Base-by-base conservation (phyloP, 2,888 invertebrate genomes). In the Aphrophora alni region DNA sequence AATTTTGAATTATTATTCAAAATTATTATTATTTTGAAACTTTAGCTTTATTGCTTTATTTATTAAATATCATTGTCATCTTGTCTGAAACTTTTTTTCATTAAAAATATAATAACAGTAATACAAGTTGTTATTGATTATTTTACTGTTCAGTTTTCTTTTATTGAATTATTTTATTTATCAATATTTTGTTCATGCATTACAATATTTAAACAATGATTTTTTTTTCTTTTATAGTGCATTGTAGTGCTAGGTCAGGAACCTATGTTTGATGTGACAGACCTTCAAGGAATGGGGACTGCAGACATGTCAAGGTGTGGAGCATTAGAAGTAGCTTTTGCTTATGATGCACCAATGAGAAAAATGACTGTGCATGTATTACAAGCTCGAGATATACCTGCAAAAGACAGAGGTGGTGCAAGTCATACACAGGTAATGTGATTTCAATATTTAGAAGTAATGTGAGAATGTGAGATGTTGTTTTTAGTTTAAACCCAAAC, bases 321-420 rank as follows among this genome's bases (percentile, higher is more conserved):
- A 7, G 93, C 94, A 83, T 90, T 98, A 83, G 97, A 98, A 89
- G 92, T 97, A 82, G 95, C 97, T 8, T 91, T 98, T 86, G 90
- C 95, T 38, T 98, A 97, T 88, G 97, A 97, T 87, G 95, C 96
- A 17, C 95, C 96, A 8, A 95, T 96, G 89, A 92, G 96, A 82
- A 95, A 95, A 89, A 97, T 98, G 95, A 96, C 96, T 71, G 95
- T 98, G 27, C 96, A 97, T 86, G 94, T 98, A 78, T 90, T 97
- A 83, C 97, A 97, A 89, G 97, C 96, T 0, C 91, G 94, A 75
- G 93, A 95, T 75, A 91, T 98, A 85, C 94, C 95, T 82, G 91
- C 93, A 85, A 90, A 93, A 87, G 90, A 93, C 88, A 88, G 92
- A 86, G 91, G 93, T 84, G 91, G 94, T 88, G 90, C 92, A 87